These are phyloP conservation scores for Pardosa pseudoannulata DNA, from an alignment of 2,888 invertebrate species.

Conservation along the genomic window DNA sequence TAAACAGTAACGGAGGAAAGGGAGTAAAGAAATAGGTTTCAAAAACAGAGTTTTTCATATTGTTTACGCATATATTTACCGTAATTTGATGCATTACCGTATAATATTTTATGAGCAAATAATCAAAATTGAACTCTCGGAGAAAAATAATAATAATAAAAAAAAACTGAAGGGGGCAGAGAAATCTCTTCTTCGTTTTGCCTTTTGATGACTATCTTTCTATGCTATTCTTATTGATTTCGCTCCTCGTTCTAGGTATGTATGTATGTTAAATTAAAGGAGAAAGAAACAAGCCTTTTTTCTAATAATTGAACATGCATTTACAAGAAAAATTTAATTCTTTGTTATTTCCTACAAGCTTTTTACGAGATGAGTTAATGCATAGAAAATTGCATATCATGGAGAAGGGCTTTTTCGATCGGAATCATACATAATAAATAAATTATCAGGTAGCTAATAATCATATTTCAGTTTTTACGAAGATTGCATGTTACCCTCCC, in stretches of 20 bases:
- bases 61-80: slow-evolving; percentile 13
- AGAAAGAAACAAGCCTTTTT: neutral
- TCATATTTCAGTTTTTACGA: too few relatives aligned
- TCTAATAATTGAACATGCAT: neutral
- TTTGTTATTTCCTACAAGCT: slow-evolving; percentile 1
- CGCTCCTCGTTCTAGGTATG: neutral
- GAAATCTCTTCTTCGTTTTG: too few relatives aligned
- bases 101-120: neutral
- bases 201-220: slow-evolving; percentile 6
- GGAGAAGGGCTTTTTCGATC: neutral
- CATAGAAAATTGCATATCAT: neutral
- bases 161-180: too few relatives aligned
- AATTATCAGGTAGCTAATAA: neutral
- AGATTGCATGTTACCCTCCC: too few relatives aligned
- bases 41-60: neutral
- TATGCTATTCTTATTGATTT: neutral
- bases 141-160: neutral
- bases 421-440: neutral
- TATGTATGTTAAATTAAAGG: neutral
- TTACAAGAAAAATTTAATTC: slow-evolving; percentile 4
- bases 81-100: slow-evolving; percentile 13
- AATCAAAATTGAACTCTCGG: neutral
- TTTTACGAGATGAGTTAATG: neutral
- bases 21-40: neutral
- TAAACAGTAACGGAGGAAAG: neutral